phyloP scores from a whole-genome alignment of 2,888 invertebrate genomes.

The Cosmorhoe ocellata region DNA sequence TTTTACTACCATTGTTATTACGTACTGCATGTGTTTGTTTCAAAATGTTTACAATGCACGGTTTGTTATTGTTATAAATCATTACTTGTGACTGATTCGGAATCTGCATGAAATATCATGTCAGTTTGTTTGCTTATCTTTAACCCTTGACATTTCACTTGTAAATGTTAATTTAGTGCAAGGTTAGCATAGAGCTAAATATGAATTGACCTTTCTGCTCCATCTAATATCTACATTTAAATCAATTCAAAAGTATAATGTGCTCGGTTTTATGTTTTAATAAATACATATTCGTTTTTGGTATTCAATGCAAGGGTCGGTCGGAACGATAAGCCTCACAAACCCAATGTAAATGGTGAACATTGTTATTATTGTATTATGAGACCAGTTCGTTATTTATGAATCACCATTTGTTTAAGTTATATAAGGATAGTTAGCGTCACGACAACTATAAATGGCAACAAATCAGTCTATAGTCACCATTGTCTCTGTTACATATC shows the following conservation, averaged over 20 bases:
- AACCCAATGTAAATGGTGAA: conserved; percentile 20
- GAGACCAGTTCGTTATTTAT: conserved; percentile 13
- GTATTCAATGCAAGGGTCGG: neutral
- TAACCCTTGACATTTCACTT: conserved; percentile 28
- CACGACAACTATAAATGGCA: conserved; percentile 23
- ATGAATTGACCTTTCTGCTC: conserved; percentile 1
- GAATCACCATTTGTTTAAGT: conserved; percentile 32
- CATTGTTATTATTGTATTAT: conserved; percentile 22
- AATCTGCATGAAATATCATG: neutral
- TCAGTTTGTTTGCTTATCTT: conserved; percentile 13
- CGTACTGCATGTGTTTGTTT: conserved; percentile 21
- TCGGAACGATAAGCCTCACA: conserved; percentile 21
- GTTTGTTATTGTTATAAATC: conserved; percentile 36
- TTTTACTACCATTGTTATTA: conserved; percentile 19
- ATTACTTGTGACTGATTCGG: conserved; percentile 18
- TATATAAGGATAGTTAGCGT: conserved; percentile 31
- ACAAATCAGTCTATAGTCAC: conserved; percentile 11
- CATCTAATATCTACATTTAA: too few species aligned
- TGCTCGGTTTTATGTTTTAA: too few species aligned
- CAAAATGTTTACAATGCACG: conserved; percentile 39
- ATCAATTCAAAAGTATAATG: neutral
- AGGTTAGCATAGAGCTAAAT: conserved; percentile 9
- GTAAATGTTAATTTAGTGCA: conserved; percentile 10
- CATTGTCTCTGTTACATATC: too few species aligned
- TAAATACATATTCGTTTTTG: too few species aligned